A percentile compares a stretch with the other conserved stretches of the same genome.
Conservation (phyloP, 2,888 invertebrate species). For the Germaria angustata region DNA sequence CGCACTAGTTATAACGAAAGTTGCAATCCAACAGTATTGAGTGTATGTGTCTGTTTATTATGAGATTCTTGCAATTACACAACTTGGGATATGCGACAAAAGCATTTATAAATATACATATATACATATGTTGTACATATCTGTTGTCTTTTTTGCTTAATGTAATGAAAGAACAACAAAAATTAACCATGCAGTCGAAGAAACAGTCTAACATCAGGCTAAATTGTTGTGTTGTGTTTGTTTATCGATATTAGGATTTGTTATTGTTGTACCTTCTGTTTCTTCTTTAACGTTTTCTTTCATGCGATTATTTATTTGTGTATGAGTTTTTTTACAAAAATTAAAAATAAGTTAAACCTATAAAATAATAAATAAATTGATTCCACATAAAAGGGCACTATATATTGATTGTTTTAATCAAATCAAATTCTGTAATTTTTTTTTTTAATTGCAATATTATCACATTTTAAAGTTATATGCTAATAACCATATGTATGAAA, state of each 20-base stretch:
- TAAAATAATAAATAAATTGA: no score
- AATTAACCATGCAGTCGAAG: not conserved
- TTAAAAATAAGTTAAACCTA: no score
- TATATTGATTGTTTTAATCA: no score
- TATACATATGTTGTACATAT: no score
- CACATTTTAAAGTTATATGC: no score
- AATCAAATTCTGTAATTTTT: no score
- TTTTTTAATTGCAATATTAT: no score
- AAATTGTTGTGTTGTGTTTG: not conserved
- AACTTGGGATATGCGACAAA: not conserved
- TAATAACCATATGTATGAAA: no score
- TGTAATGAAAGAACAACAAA: not conserved
- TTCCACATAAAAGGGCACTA: no score
- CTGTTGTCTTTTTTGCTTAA: not conserved
- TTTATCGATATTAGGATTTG: not conserved
- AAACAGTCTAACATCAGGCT: not conserved
- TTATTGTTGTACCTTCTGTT: no score
- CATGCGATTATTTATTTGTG: not conserved
- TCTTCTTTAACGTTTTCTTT: no score
- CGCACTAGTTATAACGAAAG: constrained; percentile 4
- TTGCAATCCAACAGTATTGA: not conserved
- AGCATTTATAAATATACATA: not conserved
- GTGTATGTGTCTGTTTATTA: not conserved
- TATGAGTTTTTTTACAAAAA: no score
- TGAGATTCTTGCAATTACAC: constrained; percentile 20